Conservation (phyloP, 2,888 invertebrate genomes). For the Philereme transversata region DNA sequence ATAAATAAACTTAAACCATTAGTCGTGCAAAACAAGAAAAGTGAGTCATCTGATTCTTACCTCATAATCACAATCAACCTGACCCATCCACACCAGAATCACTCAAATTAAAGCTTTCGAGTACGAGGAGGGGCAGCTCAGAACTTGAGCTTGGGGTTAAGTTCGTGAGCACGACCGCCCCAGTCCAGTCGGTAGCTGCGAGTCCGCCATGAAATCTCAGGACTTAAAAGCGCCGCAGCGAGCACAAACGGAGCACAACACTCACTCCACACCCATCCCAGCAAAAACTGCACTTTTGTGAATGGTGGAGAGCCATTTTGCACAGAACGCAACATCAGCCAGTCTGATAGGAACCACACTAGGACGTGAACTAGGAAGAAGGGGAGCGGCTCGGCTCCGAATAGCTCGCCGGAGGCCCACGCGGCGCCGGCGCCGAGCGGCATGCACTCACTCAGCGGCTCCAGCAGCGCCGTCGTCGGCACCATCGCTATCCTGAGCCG, state of each 20-base stretch:
- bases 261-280: conserved; percentile 98
- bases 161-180: conserved; percentile 97
- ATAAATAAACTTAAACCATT: too few species aligned
- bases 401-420: conserved; percentile 92
- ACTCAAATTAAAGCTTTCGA: conserved; percentile 73
- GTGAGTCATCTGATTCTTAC: conserved; percentile 7
- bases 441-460: conserved; percentile 98
- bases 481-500: conserved; percentile 98
- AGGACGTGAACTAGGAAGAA: conserved; percentile 97
- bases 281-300: conserved; percentile 96
- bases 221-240: conserved; percentile 92
- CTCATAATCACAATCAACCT: conserved; percentile 8
- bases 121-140: conserved; percentile 61
- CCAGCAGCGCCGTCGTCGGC: conserved; percentile 94
- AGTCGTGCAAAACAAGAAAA: not conserved
- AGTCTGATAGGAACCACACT: conserved; percentile 98
- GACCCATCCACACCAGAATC: conserved; percentile 38
- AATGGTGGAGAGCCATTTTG: conserved; percentile 97
- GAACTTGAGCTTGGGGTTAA: conserved; percentile 89
- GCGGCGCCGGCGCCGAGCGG: conserved; percentile 95
- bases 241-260: conserved; percentile 95
- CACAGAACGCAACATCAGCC: conserved; percentile 94
- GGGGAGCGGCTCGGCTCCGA: conserved; percentile 94
- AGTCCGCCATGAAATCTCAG: conserved; percentile 96
- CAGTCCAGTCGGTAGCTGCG: conserved; percentile 95